These are phyloP conservation scores for Barypeithes pellucidus DNA, from an alignment of 2,888 invertebrate species.

Conservation along the genomic window DNA sequence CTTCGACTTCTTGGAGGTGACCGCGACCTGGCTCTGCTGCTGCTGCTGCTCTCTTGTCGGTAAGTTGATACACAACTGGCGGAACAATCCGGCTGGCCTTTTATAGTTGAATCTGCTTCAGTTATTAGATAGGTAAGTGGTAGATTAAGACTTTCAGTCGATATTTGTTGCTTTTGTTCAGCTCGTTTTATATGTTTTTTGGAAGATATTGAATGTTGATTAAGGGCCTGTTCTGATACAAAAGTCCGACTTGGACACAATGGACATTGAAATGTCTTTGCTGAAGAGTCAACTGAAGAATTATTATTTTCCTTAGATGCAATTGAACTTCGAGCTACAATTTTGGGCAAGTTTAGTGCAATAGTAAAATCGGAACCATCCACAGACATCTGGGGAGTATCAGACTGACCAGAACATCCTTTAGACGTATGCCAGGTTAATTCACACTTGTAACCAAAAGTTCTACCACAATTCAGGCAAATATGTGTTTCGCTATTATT, in stretches of 20 bases:
- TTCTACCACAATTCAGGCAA: neutral
- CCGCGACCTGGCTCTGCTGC: neutral
- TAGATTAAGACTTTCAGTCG: neutral
- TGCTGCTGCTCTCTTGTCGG: no score
- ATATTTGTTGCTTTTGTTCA: neutral
- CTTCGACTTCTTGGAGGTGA: constrained; percentile 10
- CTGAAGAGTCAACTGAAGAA: no score
- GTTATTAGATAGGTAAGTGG: neutral
- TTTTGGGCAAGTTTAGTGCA: no score
- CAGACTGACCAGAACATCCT: neutral
- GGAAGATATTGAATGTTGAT: constrained; percentile 1
- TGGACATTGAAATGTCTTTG: neutral
- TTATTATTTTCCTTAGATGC: no score
- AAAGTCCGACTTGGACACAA: neutral
- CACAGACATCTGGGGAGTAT: no score
- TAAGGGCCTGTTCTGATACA: neutral
- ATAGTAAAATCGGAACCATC: no score
- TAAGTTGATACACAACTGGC: neutral
- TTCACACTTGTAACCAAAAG: neutral
- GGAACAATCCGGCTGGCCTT: neutral
- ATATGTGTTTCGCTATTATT: neutral
- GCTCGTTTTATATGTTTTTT: neutral
- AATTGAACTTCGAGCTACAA: no score
- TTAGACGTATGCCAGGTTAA: neutral
- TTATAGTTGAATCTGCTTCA: neutral